These are phyloP conservation scores for Macrophya annulata DNA, from an alignment of 2,888 invertebrate genomes.

Conservation along the genomic window DNA sequence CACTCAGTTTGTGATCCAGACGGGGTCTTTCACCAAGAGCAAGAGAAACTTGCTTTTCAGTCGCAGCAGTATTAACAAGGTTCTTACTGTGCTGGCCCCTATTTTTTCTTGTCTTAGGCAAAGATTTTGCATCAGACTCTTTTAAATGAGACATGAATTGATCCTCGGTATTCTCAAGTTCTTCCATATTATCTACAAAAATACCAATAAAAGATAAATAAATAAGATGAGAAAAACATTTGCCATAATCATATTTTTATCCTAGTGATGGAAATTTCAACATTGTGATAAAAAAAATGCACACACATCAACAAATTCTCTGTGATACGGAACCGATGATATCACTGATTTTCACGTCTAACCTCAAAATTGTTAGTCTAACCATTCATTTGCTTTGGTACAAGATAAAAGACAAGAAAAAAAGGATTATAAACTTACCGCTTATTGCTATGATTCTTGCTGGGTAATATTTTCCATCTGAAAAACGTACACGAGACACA, in stretches of 20 bases:
- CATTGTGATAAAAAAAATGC: background rate
- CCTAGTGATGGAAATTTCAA: background rate
- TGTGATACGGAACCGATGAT: background rate
- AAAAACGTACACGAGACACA: slow-evolving; percentile 29
- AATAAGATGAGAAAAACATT: slow-evolving; percentile 11
- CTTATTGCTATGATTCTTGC: slow-evolving; percentile 33
- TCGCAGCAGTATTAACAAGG: slow-evolving; percentile 25
- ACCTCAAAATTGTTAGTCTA: slow-evolving; percentile 25
- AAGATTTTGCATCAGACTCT: background rate
- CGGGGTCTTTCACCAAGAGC: slow-evolving; percentile 36
- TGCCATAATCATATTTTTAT: background rate
- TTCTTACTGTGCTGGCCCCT: slow-evolving; percentile 20
- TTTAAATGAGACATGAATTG: slow-evolving; percentile 21
- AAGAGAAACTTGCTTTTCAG: slow-evolving; percentile 25
- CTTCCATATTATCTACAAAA: slow-evolving; percentile 21
- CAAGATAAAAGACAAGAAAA: slow-evolving; percentile 15
- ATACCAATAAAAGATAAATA: slow-evolving; percentile 1
- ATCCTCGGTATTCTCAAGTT: slow-evolving; percentile 36
- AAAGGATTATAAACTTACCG: slow-evolving; percentile 14
- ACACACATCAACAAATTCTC: background rate
- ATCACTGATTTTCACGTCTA: background rate
- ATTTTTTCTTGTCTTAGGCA: slow-evolving; percentile 1
- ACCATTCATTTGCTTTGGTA: background rate
- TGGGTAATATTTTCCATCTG: slow-evolving; percentile 33
- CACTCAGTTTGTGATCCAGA: slow-evolving; percentile 14